Base-by-base conservation (phyloP, 2,113 vertebrate species). In the Garra rufa region DNA sequence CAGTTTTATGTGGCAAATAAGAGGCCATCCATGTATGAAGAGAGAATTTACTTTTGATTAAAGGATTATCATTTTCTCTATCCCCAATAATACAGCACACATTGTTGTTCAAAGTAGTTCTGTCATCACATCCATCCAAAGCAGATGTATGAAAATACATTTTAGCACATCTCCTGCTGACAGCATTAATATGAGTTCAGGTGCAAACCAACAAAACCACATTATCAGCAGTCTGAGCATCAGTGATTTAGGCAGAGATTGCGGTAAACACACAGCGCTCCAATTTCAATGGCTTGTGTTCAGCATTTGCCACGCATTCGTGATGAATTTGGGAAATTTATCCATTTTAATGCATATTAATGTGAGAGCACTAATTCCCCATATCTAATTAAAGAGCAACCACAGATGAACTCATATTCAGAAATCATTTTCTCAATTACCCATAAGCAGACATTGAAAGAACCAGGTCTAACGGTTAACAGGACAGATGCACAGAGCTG, bases 341-440 rank as follows among this genome's bases (percentile, higher is more conserved):
- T 89, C 85, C 88, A 88, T 92, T 92, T 91, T 87, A 87, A 87
- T 89, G 78, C 89, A 87, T 91, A 91, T 91, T 91, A 90, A 90
- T 89, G 83, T 88, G 76, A 84, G 81, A 77, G 65, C 87, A 87
- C 78, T 88, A 87, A 92, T 91, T 92, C 91, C 84, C 89, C 87
- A 83, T 84, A 87, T 91, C 92, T 93, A 83, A 93, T 89, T 91
- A 90, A 89, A 90, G 83, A 77, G 86, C 87, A 88, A 81, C 84
- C 85, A 91, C 85, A 89, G 88, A 92, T 91, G 85, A 91, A 90
- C 86, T 78, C n/a, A 24, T 84, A 61, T 79, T 70, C 80, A 87
- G 85, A 87, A 89, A 91, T 89, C 83, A 76, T 89, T 93, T 92
- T 90, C 85, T 90, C 85, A 88, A 89, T 86, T 88, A 85, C 83